Evolutionary conservation across 35 echinoderm and acorn worm genomes (phyloP), one percentile per base, ranked within the genome.

Genomic region (Apostichopus parvimensis): DNA sequence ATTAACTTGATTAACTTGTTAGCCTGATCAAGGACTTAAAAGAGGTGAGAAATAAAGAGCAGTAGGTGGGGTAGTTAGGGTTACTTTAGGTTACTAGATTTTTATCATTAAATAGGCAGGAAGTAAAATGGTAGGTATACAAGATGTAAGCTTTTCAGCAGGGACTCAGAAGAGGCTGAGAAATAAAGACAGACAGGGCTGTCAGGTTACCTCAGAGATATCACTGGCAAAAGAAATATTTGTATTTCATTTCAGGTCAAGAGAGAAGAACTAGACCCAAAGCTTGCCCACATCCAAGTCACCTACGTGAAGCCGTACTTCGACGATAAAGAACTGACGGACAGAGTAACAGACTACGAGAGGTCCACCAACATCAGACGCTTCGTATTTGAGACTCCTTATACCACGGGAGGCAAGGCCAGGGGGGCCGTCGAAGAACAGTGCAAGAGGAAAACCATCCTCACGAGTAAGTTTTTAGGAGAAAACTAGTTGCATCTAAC

Each of bases 321-420:
- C 91, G 96, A 98, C 53, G 96, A 98, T 13, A 83, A 89, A 53
- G 96, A 98, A 83, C 81, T 98, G 8, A 54, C 71, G 6, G 92
- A 94, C 4, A 65, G 96, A 79, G 45, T 80, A 71, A 98, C 96
- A 28, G 87, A 83, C 52, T 98, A 94, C 79, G 96, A 98, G 75
- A 79, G 92, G 53, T 93, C 66, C 34, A 98, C 95, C 75, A 98
- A 98, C 93, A 98, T 98, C 91, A 53, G 94, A 81, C 90, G 96
- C 6, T 98, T 98, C 66, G 78, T 98, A 54, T 98, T 95, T 88
- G 96, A 98, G 91, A 98, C 92, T n/a, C 96, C 96, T n/a, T 98
- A 94, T 87, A 98, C 96, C 15, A 92, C 94, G 72, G 86, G 86
- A 15, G 96, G 96, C 15, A 98, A 95, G 57, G 94, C 96, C 23